Conservation (phyloP, 2,113 vertebrate species). For the Elanoides forficatus region DNA sequence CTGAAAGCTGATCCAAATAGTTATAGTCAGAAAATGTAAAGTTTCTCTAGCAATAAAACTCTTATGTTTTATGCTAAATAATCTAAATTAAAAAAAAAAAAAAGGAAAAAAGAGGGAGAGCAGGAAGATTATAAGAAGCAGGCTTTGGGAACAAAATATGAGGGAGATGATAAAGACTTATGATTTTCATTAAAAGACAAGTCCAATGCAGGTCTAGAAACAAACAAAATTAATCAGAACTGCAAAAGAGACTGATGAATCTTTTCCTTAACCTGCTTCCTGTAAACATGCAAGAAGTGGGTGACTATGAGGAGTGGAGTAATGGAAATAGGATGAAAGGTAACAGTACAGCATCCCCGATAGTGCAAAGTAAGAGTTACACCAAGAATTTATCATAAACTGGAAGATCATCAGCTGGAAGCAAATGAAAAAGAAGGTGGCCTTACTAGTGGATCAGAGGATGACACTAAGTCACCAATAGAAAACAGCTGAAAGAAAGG, state of each 20-base stretch:
- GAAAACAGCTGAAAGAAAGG: neutral
- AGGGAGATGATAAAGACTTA: neutral
- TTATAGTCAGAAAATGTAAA: neutral
- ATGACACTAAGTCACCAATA: neutral
- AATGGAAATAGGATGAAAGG: neutral
- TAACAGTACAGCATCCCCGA: neutral
- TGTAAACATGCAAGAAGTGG: neutral
- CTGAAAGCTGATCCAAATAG: neutral
- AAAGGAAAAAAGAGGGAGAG: neutral
- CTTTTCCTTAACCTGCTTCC: neutral
- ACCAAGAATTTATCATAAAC: neutral
- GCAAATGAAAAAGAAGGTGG: neutral
- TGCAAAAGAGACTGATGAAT: neutral
- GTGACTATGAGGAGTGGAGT: neutral
- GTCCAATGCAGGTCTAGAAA: neutral
- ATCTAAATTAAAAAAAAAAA: neutral
- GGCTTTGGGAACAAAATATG: neutral
- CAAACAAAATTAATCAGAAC: neutral
- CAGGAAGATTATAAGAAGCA: neutral
- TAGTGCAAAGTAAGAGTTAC: neutral
- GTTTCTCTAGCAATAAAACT: neutral
- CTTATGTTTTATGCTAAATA: neutral
- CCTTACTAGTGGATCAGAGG: neutral
- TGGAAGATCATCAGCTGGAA: neutral
- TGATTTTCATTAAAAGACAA: neutral